Conservation (phyloP, 1,140 invertebrate genomes). For the Himalopsyche phryganea region DNA sequence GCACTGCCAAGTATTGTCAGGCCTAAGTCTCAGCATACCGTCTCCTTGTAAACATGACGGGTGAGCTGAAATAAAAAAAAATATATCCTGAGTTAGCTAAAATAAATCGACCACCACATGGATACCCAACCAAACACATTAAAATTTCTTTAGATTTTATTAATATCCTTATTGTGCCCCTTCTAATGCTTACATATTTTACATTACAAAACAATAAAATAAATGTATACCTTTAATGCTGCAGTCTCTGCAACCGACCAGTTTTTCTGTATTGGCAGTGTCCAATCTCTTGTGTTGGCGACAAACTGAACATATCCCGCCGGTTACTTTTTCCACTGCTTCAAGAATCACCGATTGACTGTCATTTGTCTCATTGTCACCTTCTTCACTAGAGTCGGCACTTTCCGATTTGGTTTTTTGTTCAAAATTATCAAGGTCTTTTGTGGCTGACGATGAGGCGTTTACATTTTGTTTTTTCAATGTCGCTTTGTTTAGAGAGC, state of each 20-base stretch:
- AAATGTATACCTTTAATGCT: conserved; percentile 77
- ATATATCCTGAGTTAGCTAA: conserved; percentile 1
- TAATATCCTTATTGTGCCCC: no score
- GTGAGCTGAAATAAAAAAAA: conserved; percentile 53
- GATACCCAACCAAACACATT: no score
- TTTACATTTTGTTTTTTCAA: conserved; percentile 45
- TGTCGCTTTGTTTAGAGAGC: conserved; percentile 56
- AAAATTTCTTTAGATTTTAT: no score
- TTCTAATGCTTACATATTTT: no score
- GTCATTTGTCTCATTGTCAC: conserved; percentile 37
- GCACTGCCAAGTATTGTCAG: conserved; percentile 69
- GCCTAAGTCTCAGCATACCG: conserved; percentile 60
- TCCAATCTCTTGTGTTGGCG: conserved; percentile 50
- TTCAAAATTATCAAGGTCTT: conserved; percentile 5
- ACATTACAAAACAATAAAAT: no score
- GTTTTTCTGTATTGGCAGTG: conserved; percentile 58
- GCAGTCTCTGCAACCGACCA: conserved; percentile 76
- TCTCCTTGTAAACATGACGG: conserved; percentile 65
- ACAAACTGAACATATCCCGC: conserved; percentile 58
- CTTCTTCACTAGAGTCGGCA: conserved; percentile 36
- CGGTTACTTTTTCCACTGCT: conserved; percentile 32
- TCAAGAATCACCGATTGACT: conserved; percentile 18
- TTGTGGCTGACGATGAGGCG: not conserved
- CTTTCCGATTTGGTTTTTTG: conserved; percentile 33
- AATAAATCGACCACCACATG: not conserved